Evolutionary conservation across 2,113 vertebrate genomes (phyloP).

Genomic region (Pachypanchax playfairii): DNA sequence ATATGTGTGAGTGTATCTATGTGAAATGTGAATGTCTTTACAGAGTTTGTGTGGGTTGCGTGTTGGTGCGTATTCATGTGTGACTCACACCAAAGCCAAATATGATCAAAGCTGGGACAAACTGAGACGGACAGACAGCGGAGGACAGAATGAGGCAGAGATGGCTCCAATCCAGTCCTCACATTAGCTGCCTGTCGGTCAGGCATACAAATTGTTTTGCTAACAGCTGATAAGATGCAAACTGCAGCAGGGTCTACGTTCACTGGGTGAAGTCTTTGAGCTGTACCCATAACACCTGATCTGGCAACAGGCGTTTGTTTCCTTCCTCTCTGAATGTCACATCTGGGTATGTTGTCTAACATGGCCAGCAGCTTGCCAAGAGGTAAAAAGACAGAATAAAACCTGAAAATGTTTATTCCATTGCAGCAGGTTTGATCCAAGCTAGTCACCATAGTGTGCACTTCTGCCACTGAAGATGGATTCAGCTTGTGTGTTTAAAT

Average conservation of each 20-base stretch:
- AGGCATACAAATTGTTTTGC: slow-evolving; percentile 11
- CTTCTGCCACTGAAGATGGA: neutral
- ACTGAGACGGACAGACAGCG: slow-evolving; percentile 56
- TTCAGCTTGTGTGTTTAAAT: slow-evolving; percentile 7
- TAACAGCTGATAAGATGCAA: slow-evolving; percentile 24
- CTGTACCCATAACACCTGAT: slow-evolving; percentile 29
- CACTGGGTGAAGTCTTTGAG: slow-evolving; percentile 8
- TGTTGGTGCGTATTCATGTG: slow-evolving; percentile 16
- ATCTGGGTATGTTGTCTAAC: slow-evolving; percentile 30
- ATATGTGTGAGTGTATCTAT: neutral
- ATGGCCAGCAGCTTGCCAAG: slow-evolving; percentile 22
- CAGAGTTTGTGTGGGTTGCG: slow-evolving; percentile 37
- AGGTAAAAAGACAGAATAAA: slow-evolving; percentile 15
- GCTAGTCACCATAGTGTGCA: neutral
- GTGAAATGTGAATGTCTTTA: slow-evolving; percentile 13
- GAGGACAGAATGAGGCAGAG: slow-evolving; percentile 40
- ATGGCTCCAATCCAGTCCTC: slow-evolving; percentile 52
- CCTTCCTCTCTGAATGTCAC: slow-evolving; percentile 12
- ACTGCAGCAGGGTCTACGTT: slow-evolving; percentile 3
- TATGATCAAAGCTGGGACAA: slow-evolving; percentile 62
- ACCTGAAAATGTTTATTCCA: slow-evolving; percentile 28
- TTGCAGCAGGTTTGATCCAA: slow-evolving; percentile 1
- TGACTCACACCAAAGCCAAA: slow-evolving; percentile 56
- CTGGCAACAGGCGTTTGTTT: slow-evolving; percentile 3
- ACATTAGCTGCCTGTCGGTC: slow-evolving; percentile 39